These are phyloP conservation scores for Bostrychus sinensis DNA, from an alignment of 2,113 vertebrate species.

Conservation along the genomic window DNA sequence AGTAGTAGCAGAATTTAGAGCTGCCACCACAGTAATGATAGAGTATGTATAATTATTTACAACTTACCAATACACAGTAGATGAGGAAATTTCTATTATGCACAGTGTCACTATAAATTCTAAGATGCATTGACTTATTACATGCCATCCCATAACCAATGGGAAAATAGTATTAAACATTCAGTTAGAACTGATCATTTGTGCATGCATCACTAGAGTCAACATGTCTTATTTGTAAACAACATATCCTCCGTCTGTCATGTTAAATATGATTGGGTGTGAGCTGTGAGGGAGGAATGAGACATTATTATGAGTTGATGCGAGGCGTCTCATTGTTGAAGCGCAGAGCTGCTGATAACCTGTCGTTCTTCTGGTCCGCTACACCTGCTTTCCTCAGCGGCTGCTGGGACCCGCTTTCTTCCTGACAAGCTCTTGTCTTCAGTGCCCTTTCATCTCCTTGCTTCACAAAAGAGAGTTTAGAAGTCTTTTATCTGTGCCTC, in stretches of 20 bases:
- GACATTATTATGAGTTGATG: slow-evolving; percentile 68
- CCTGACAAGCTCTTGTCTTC: slow-evolving; percentile 76
- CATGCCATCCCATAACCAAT: no score
- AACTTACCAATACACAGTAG: no score
- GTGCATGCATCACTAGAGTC: slow-evolving; percentile 10
- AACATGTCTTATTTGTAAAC: slow-evolving; percentile 46
- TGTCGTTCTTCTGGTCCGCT: slow-evolving; percentile 72
- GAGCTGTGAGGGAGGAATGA: slow-evolving; percentile 52
- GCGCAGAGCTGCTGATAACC: slow-evolving; percentile 70
- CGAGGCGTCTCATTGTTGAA: slow-evolving; percentile 67
- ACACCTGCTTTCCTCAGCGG: slow-evolving; percentile 68
- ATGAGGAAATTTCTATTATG: no score
- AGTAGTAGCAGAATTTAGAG: no score
- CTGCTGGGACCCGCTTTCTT: slow-evolving; percentile 58
- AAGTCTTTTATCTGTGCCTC: slow-evolving; percentile 76
- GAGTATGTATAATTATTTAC: no score
- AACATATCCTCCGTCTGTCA: slow-evolving; percentile 34
- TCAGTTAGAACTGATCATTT: slow-evolving; percentile 8
- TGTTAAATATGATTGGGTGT: slow-evolving; percentile 45
- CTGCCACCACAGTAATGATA: no score
- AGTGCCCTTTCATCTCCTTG: slow-evolving; percentile 76
- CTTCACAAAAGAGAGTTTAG: slow-evolving; percentile 75
- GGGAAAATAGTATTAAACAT: background rate
- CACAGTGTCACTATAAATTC: no score
- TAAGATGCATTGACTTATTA: no score